Evolutionary conservation across 2,888 invertebrate species (phyloP), one percentile per base, ranked within the genome.

Genomic region (Phanerotoma sp.): DNA sequence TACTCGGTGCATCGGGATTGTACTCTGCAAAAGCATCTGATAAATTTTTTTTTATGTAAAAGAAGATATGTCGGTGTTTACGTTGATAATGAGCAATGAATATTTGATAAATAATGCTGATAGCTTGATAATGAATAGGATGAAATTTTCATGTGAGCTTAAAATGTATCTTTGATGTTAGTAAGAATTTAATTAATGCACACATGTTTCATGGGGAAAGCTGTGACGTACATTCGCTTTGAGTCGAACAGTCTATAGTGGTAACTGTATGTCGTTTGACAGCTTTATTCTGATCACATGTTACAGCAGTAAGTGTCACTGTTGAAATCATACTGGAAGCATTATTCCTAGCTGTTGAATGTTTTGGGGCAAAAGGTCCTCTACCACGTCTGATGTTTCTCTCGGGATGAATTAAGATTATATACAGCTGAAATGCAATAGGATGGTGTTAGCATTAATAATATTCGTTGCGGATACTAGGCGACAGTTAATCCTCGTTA

Each of bases 401-500:
- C 79, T 95, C 94, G 9, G 95, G 94, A 61, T 91, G 86, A 57
- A 94, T 84, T 61, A 95, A 79, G 66, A 95, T 94, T 70, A 95
- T 94, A 78, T 93, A 93, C 38, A 93, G 78, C 93, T 93, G 79
- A 21, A 46, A 25, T 30, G 10, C 15, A 30, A 22, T 11, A 15
- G 20, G 30, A 25, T 22, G 21, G 5, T 11, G 20, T 33, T 32
- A n/a, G 40, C 35, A 54, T 33, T 49, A 20, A n/a, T n/a, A n/a
- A 59, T 47, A 41, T 53, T 13, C 40, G 2, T 3, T 11, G 41
- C 11, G 22, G 11, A 20, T 7, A 4, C 9, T 9, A 21, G 21
- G 16, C 2, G 15, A 33, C 22, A 10, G 9, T 10, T 51, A 3
- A 32, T 33, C 30, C 2, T n/a, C 18, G 5, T 10, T 15, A 11